A percentile compares a stretch with the other conserved stretches of the same genome.
Conservation (phyloP, 1,140 invertebrate species). For the Agrilus planipennis region DNA sequence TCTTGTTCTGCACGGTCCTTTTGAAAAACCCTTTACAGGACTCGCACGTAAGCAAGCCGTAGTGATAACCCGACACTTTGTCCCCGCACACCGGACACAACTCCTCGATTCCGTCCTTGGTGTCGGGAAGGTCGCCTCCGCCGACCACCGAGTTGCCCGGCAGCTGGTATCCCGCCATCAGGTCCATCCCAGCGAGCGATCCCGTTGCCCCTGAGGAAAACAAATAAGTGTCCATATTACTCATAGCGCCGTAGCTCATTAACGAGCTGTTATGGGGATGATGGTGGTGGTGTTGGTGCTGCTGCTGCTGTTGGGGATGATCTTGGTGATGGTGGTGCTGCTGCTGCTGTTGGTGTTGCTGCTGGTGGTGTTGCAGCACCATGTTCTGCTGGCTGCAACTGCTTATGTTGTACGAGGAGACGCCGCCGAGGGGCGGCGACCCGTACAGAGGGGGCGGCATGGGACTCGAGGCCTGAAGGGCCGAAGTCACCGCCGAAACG, state of each 20-base stretch:
- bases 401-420: constrained; percentile 20
- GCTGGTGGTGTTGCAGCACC: constrained; percentile 15
- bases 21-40: constrained; percentile 99
- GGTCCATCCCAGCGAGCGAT: constrained; percentile 31
- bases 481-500: constrained; percentile 16
- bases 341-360: constrained; percentile 31
- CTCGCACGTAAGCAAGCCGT: constrained; percentile 97
- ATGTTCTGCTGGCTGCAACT: constrained; percentile 27
- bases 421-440: constrained; percentile 40
- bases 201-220: constrained; percentile 54
- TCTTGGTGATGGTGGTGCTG: constrained; percentile 38
- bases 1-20: constrained; percentile 99
- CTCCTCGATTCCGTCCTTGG: constrained; percentile 90
- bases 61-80: constrained; percentile 98
- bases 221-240: constrained; percentile 52
- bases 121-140: constrained; percentile 71
- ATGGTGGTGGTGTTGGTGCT: too few relatives aligned
- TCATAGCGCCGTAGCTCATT: constrained; percentile 29
- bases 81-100: constrained; percentile 97
- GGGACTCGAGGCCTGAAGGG: constrained; percentile 34
- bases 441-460: constrained; percentile 38
- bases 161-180: constrained; percentile 28
- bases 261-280: too few relatives aligned
- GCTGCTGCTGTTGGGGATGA: constrained; percentile 32
- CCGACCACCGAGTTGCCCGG: constrained; percentile 36